A percentile compares a stretch with the other conserved stretches of the same genome.
Conservation (phyloP, 2,888 invertebrate genomes). For the Cacoxenus indagator region DNA sequence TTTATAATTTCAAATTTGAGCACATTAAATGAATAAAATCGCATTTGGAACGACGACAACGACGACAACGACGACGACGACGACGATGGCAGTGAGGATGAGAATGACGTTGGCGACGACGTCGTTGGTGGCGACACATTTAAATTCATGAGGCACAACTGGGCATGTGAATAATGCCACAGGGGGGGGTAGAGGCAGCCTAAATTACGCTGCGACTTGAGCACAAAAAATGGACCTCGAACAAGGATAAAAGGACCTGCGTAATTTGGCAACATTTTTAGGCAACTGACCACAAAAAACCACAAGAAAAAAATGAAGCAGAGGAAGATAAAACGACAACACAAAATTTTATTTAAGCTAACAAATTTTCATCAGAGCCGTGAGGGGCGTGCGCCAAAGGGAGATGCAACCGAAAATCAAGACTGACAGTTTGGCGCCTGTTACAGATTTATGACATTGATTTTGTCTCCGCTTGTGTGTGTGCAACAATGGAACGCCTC, state of each 20-base stretch:
- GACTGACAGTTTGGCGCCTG: slow-evolving; percentile 52
- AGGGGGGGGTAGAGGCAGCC: neutral
- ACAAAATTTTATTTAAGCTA: slow-evolving; percentile 31
- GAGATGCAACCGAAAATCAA: neutral
- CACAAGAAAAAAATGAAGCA: neutral
- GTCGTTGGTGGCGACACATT: neutral
- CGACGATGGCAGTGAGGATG: neutral
- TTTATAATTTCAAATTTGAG: neutral
- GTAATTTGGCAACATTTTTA: slow-evolving; percentile 18
- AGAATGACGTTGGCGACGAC: neutral
- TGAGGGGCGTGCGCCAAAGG: neutral
- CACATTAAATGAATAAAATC: neutral
- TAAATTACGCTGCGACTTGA: too few relatives aligned
- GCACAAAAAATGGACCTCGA: neutral
- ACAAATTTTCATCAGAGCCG: slow-evolving; percentile 42
- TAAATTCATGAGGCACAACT: slow-evolving; percentile 17
- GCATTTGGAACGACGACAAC: neutral
- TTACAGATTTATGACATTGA: slow-evolving; percentile 57
- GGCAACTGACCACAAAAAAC: slow-evolving; percentile 11
- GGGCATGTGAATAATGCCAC: neutral
- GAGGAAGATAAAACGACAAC: neutral
- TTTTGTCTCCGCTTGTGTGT: too few relatives aligned
- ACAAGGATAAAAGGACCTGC: neutral
- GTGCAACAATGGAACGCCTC: neutral
- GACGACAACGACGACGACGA: neutral